These are phyloP conservation scores for Esox niger DNA, from an alignment of 2,113 vertebrate species.

Conservation along the genomic window DNA sequence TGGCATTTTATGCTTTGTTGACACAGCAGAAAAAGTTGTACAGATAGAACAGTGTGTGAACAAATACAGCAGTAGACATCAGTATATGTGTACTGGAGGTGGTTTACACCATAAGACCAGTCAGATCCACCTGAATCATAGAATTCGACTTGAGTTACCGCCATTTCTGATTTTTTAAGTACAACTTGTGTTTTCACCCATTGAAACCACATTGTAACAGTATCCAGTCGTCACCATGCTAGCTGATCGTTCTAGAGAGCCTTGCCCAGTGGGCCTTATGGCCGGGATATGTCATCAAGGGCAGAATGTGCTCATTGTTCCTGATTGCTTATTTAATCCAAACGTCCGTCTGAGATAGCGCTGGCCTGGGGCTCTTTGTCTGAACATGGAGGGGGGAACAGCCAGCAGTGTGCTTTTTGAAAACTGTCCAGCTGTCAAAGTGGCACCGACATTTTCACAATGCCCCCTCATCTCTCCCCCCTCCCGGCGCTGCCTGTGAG, in stretches of 20 bases:
- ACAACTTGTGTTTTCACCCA: not conserved
- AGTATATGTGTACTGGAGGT: no score
- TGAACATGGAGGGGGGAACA: conserved; percentile 65
- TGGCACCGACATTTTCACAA: conserved; percentile 77
- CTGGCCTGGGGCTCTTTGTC: conserved; percentile 60
- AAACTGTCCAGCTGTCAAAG: conserved; percentile 82
- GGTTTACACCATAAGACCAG: no score
- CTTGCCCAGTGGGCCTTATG: conserved; percentile 44
- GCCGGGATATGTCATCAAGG: conserved; percentile 60
- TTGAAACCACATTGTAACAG: conserved; percentile 4
- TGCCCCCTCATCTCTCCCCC: conserved; percentile 48
- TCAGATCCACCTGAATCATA: no score
- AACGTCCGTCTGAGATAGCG: conserved; percentile 59
- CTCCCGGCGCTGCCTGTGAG: conserved; percentile 39
- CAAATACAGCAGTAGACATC: no score
- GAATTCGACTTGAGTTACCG: conserved; percentile 10
- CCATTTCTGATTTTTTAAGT: not conserved
- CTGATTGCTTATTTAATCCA: conserved; percentile 75
- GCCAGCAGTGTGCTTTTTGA: conserved; percentile 71
- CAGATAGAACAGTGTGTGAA: no score
- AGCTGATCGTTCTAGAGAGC: conserved; percentile 14
- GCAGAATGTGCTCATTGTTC: conserved; percentile 76
- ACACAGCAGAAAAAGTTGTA: no score
- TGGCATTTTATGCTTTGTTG: no score
- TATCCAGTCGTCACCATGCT: not conserved